Evolutionary conservation across 2,797 vertebrate genomes (phyloP).

Genomic region (Galago senegalensis): DNA sequence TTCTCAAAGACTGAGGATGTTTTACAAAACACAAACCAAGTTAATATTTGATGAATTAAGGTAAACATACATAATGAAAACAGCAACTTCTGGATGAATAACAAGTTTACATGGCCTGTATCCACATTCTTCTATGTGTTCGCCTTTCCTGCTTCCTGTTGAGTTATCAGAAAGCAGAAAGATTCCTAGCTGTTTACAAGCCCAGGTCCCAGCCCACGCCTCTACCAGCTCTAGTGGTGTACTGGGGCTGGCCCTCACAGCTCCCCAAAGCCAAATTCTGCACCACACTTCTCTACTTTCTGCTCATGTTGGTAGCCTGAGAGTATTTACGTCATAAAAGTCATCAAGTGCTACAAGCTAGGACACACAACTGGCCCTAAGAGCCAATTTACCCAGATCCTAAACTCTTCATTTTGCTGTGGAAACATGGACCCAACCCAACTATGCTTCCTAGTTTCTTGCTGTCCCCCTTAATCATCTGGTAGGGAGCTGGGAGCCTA

Average conservation of each 20-base stretch:
- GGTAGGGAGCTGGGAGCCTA: neutral
- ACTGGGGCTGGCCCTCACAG: neutral
- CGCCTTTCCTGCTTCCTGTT: neutral
- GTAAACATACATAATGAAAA: neutral
- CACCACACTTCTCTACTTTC: neutral
- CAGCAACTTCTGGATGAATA: neutral
- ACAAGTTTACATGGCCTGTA: neutral
- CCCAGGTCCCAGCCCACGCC: neutral
- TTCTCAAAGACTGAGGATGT: neutral
- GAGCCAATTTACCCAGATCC: neutral
- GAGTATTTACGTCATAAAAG: neutral
- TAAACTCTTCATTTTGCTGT: neutral
- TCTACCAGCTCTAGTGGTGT: neutral
- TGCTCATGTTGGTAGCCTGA: neutral
- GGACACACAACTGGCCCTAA: neutral
- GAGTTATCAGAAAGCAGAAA: slow-evolving; percentile 4
- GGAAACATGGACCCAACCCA: neutral
- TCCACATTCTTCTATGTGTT: neutral
- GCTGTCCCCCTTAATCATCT: too few species aligned
- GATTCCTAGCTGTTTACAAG: neutral
- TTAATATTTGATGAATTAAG: neutral
- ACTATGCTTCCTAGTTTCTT: neutral
- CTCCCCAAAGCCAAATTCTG: neutral
- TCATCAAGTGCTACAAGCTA: neutral
- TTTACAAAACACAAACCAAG: slow-evolving; percentile 5